Evolutionary conservation across 2,888 invertebrate genomes (phyloP), one percentile per base, ranked within the genome.

Genomic region (Adineta ricciae): DNA sequence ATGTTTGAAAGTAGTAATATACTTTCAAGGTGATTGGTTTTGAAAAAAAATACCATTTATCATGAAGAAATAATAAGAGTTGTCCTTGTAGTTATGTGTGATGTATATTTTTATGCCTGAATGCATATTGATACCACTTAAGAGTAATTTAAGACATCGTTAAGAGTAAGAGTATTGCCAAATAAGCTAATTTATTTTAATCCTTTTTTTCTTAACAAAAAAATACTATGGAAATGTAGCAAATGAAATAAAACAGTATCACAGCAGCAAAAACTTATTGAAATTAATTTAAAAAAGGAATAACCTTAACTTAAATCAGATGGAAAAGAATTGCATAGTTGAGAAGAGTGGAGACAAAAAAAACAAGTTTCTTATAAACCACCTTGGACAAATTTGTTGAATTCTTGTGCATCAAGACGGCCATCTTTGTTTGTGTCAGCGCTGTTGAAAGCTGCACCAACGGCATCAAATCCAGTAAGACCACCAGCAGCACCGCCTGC

Each of bases 341-440:
- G 11, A 14, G 14, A 19, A 7, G 11, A 78, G n/a, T 9, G 24
- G n/a, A 24, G n/a, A n/a, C n/a, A n/a, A n/a, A 64, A 50, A 24
- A n/a, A 64, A n/a, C 27, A 27, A 5, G 8, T 41, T 46, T 24
- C 8, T 78, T 78, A 78, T 78, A 78, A 78, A 41, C 78, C 78
- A 41, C 78, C 78, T 41, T 78, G 78, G 4, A 78, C 38, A n/a
- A 78, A 78, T 38, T 21, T 24, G n/a, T n/a, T 24, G n/a, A 78
- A 78, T 78, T 78, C 78, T n/a, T 11, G 11, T 11, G 21, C 9
- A 78, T 78, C 78, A n/a, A 78, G 38, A 41, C 41, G 24, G 1
- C 78, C 78, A 78, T 78, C 78, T 41, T 41, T 78, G 78, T 78
- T 78, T 8, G n/a, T 4, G 14, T 78, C 78, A n/a, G 41, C 78